Percentiles rank a stretch among this genome's conserved stretches.
Evolutionary conservation across 2,113 vertebrate species (phyloP).

Genomic region (Thunnus thynnus): DNA sequence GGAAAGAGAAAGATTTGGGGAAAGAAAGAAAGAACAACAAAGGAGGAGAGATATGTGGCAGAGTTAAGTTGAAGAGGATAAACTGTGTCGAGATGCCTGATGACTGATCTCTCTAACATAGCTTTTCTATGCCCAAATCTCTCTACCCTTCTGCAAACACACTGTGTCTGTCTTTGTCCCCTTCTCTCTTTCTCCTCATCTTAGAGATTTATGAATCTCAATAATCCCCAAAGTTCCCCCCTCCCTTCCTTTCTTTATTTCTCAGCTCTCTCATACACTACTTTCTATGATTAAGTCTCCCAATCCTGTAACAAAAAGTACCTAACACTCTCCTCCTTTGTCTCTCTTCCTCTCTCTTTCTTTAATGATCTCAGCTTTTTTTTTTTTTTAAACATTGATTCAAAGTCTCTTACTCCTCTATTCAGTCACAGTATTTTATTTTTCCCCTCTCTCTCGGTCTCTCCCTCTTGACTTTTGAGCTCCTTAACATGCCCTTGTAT

Average conservation of each 20-base stretch:
- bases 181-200: constrained; percentile 10
- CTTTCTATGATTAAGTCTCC: constrained; percentile 27
- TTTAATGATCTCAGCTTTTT: constrained; percentile 18
- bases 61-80: constrained; percentile 22
- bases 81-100: constrained; percentile 15
- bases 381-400: constrained; percentile 5
- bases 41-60: neutral
- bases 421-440: neutral
- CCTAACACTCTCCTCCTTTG: constrained; percentile 8
- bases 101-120: constrained; percentile 17
- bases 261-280: constrained; percentile 7
- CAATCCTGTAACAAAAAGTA: constrained; percentile 1
- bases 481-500: constrained; percentile 34
- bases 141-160: constrained; percentile 17
- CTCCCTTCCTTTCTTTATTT: constrained; percentile 29
- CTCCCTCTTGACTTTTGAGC: constrained; percentile 37
- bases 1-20: neutral
- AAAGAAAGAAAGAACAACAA: neutral
- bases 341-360: neutral
- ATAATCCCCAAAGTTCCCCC: constrained; percentile 47
- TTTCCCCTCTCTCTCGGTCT: neutral
- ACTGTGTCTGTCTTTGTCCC: constrained; percentile 11
- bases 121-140: constrained; percentile 15
- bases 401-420: constrained; percentile 1
- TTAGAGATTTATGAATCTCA: constrained; percentile 27